Conservation (phyloP, 1,140 invertebrate genomes). For the Bombus polaris region DNA sequence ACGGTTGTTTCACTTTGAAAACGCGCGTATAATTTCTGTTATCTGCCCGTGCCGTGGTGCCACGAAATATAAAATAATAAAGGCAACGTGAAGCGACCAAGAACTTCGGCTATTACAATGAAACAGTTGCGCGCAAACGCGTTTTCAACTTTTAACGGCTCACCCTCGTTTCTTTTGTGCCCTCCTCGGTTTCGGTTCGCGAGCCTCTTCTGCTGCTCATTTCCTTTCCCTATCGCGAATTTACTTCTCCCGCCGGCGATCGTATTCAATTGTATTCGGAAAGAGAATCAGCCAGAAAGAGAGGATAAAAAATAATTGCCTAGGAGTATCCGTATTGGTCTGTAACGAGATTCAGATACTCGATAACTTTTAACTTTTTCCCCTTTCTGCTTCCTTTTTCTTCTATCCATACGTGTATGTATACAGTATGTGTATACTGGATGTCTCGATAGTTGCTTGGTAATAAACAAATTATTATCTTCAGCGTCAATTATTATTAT, state of each 20-base stretch:
- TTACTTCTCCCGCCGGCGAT: slow-evolving; percentile 36
- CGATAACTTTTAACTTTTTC: background rate
- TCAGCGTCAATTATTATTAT: background rate
- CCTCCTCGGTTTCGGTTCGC: slow-evolving; percentile 32
- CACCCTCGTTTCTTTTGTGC: slow-evolving; percentile 53
- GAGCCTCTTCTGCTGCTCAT: slow-evolving; percentile 31
- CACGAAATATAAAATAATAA: slow-evolving; percentile 82
- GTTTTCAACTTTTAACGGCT: slow-evolving; percentile 80
- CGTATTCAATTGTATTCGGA: slow-evolving; percentile 39
- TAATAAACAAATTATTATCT: too few relatives aligned
- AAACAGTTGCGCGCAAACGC: slow-evolving; percentile 79
- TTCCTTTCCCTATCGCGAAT: slow-evolving; percentile 43
- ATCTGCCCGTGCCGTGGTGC: slow-evolving; percentile 72
- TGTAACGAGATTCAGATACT: slow-evolving; percentile 38
- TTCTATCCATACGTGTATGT: background rate
- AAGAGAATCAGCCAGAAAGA: slow-evolving; percentile 4
- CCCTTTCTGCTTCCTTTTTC: slow-evolving; percentile 27
- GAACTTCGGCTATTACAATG: slow-evolving; percentile 81
- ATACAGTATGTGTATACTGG: background rate
- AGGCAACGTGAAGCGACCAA: slow-evolving; percentile 46
- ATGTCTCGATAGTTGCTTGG: background rate
- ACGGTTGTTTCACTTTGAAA: slow-evolving; percentile 79
- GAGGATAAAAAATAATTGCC: slow-evolving; percentile 7
- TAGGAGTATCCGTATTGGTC: background rate
- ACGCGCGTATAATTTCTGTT: slow-evolving; percentile 79